Evolutionary conservation across 1,140 invertebrate species (phyloP).

Genomic region (Heliconius hermathena): DNA sequence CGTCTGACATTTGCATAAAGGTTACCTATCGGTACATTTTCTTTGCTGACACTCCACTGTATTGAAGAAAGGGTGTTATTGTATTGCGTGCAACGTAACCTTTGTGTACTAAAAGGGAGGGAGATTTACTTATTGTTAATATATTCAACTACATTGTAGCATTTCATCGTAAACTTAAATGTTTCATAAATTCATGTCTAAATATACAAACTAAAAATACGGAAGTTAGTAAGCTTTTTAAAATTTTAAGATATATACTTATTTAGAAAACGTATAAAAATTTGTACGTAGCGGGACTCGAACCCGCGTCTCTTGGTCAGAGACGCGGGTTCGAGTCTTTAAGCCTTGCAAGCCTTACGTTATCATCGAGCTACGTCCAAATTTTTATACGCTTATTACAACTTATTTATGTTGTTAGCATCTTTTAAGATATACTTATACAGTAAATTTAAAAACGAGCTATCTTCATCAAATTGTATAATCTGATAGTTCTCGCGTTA

Average conservation of each 20-base stretch:
- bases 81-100: conserved; percentile 66
- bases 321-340: no score
- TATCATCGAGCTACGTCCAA: no score
- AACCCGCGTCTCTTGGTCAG: no score
- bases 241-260: no score
- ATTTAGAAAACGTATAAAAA: no score
- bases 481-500: conserved; percentile 41
- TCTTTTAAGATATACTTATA: neutral
- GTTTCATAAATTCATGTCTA: neutral
- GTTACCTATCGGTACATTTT: conserved; percentile 73
- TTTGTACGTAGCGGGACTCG: no score
- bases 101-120: conserved; percentile 52
- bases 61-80: conserved; percentile 74
- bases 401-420: no score
- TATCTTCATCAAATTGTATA: neutral
- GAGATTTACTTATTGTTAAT: conserved; percentile 14
- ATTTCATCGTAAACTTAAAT: neutral
- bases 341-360: no score
- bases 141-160: neutral
- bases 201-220: neutral
- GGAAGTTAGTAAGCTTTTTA: neutral
- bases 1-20: conserved; percentile 79
- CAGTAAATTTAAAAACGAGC: neutral
- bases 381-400: no score
- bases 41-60: conserved; percentile 71